phyloP scores from a whole-genome alignment of 2,797 vertebrate species.

The Dallia pectoralis region DNA sequence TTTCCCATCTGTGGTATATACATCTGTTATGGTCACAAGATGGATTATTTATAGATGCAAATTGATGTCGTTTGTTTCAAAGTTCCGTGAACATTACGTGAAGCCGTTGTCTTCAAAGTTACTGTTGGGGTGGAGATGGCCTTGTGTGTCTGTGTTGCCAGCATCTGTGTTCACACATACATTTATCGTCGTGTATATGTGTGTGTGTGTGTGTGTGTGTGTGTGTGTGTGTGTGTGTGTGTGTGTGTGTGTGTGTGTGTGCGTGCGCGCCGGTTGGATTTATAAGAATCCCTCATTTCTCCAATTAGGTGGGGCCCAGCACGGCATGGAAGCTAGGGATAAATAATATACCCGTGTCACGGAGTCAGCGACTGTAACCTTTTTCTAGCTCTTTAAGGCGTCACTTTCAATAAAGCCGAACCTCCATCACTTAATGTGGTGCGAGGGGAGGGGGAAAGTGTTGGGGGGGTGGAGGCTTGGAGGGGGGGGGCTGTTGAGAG shows the following conservation, averaged over 20 bases:
- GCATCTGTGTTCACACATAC: constrained; percentile 14
- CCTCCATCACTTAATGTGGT: constrained; percentile 69
- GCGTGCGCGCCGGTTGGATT: constrained; percentile 16
- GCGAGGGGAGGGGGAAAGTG: constrained; percentile 17
- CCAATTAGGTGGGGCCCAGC: constrained; percentile 48
- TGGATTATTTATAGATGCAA: too few species aligned
- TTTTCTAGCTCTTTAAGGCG: constrained; percentile 78
- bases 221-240: constrained; percentile 14
- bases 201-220: constrained; percentile 21
- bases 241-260: constrained; percentile 25
- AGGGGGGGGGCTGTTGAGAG: neutral
- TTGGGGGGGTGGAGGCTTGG: too few species aligned
- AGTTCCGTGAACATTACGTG: neutral
- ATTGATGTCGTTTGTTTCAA: neutral
- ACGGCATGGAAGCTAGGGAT: constrained; percentile 48
- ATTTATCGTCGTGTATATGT: neutral
- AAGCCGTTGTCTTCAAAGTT: neutral
- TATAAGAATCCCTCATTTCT: constrained; percentile 49
- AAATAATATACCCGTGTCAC: constrained; percentile 74
- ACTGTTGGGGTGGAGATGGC: neutral
- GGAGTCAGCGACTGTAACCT: constrained; percentile 75
- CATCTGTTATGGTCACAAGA: too few species aligned
- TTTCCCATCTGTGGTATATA: too few species aligned
- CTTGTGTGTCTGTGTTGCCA: constrained; percentile 4
- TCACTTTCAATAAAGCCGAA: constrained; percentile 75